Evolutionary conservation across 1,140 invertebrate genomes (phyloP).

Genomic region (Latrodectus geometricus): DNA sequence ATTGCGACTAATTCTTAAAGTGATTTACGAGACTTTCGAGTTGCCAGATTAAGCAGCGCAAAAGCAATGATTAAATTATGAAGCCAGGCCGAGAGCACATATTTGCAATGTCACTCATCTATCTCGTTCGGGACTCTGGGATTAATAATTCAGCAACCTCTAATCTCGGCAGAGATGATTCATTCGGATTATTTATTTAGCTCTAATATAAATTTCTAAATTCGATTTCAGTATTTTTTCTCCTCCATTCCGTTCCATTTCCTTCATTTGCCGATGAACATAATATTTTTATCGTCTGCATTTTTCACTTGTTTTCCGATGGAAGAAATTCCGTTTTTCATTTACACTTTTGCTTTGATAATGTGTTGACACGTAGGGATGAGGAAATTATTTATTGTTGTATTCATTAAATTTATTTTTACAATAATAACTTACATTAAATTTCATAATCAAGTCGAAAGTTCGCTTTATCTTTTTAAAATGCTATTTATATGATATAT

Average conservation of each 20-base stretch:
- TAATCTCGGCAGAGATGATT: slow-evolving; percentile 42
- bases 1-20: slow-evolving; percentile 57
- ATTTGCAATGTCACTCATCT: slow-evolving; percentile 54
- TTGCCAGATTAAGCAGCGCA: slow-evolving; percentile 30
- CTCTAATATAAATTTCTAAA: slow-evolving; percentile 49
- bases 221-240: slow-evolving; percentile 32
- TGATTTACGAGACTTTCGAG: slow-evolving; percentile 54
- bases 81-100: slow-evolving; percentile 32
- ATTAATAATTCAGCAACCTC: slow-evolving; percentile 55
- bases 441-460: too few species aligned
- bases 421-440: too few species aligned
- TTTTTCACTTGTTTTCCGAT: too few species aligned
- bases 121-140: slow-evolving; percentile 22
- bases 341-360: too few species aligned
- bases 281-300: too few species aligned
- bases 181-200: slow-evolving; percentile 56
- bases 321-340: too few species aligned
- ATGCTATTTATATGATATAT: too few species aligned
- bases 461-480: too few species aligned
- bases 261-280: not conserved
- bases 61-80: slow-evolving; percentile 60
- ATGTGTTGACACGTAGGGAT: too few species aligned
- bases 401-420: too few species aligned
- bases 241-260: not conserved
- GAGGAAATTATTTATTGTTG: too few species aligned